phyloP scores from a whole-genome alignment of 2,888 invertebrate genomes.

The Coronaproctus castanopsis region DNA sequence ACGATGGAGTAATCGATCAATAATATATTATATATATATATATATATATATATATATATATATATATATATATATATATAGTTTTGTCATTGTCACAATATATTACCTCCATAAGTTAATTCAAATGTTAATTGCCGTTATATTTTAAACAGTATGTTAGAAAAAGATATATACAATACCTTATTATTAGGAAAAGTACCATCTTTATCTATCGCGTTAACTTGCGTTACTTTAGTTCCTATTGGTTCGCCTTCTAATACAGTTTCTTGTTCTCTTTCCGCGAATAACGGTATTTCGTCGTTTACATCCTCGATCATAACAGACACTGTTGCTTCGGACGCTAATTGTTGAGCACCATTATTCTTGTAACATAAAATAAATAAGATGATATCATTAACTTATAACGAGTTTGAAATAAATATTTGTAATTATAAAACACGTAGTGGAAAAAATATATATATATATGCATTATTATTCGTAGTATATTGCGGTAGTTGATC shows the following conservation, averaged over 20 bases:
- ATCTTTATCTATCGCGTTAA: conserved; percentile 89
- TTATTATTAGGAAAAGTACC: conserved; percentile 88
- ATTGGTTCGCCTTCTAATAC: conserved; percentile 86
- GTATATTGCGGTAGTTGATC: no score
- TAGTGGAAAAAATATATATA: no score
- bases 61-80: no score
- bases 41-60: background rate
- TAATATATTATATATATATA: background rate
- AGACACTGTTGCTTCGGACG: conserved; percentile 81
- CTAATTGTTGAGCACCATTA: conserved; percentile 85
- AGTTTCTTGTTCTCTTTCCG: conserved; percentile 85
- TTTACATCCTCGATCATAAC: conserved; percentile 90
- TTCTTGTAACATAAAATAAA: conserved; percentile 39
- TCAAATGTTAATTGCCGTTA: no score
- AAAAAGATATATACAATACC: no score
- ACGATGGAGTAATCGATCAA: background rate
- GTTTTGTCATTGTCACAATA: no score
- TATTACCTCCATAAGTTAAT: no score
- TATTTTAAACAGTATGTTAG: no score
- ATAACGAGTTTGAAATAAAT: no score
- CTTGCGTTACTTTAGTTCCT: conserved; percentile 85
- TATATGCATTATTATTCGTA: no score
- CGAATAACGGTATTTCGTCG: conserved; percentile 89
- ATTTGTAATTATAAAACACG: no score
- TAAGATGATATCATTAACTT: no score